A percentile compares a stretch with the other conserved stretches of the same genome.
Conservation (phyloP, 2,113 vertebrate species). For the Leucopsar rothschildi region DNA sequence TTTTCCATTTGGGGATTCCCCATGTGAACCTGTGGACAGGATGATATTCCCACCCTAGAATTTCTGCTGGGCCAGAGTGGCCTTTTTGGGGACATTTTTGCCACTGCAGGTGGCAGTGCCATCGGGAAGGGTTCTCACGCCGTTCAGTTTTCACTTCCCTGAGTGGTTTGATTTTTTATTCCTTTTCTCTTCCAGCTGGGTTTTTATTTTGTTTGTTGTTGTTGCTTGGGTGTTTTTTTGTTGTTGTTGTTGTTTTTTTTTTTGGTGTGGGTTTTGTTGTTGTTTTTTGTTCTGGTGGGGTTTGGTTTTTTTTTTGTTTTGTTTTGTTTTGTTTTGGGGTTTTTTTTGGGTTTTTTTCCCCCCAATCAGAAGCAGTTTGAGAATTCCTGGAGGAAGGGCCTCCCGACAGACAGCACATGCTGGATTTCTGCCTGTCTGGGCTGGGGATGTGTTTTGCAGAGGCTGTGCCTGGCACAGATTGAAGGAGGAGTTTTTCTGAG, state of each 20-base stretch:
- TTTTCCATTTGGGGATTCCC: neutral
- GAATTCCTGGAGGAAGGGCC: neutral
- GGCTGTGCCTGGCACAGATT: neutral
- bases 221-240: too few species aligned
- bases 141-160: neutral
- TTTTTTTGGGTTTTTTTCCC: too few species aligned
- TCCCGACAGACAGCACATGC: neutral
- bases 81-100: neutral
- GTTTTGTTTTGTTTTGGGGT: too few species aligned
- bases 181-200: neutral
- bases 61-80: accelerated
- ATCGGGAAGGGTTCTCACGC: accelerated
- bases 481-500: constrained; percentile 6
- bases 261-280: too few species aligned
- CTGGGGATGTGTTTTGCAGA: neutral
- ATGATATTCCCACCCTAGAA: neutral
- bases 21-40: accelerated
- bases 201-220: neutral
- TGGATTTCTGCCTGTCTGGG: neutral
- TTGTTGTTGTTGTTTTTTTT: too few species aligned
- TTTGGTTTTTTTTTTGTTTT: too few species aligned
- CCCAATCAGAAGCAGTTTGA: neutral
- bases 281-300: too few species aligned
- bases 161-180: neutral
- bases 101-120: neutral